phyloP scores from a whole-genome alignment of 1,140 invertebrate genomes.

The Bombus pyrosoma region DNA sequence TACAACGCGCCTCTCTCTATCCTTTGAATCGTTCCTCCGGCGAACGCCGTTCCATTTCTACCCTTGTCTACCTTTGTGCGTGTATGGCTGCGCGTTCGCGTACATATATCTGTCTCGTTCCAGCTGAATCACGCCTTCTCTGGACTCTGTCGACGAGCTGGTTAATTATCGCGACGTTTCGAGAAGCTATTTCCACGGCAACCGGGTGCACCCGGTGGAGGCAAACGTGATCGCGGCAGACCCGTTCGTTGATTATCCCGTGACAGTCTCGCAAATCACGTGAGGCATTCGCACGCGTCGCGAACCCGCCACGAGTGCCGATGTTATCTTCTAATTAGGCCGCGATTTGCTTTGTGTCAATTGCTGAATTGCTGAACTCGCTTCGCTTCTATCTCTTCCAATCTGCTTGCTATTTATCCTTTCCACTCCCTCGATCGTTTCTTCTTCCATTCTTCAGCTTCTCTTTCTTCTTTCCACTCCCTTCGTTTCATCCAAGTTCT shows the following conservation, averaged over 20 bases:
- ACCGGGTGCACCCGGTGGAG: constrained; percentile 31
- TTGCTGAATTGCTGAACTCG: not conserved
- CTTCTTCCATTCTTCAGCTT: not conserved
- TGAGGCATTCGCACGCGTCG: constrained; percentile 13
- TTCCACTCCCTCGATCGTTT: not conserved
- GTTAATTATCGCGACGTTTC: constrained; percentile 41
- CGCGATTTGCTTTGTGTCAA: constrained; percentile 19
- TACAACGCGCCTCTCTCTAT: constrained; percentile 8
- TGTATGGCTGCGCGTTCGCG: not conserved
- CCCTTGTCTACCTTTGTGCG: not conserved
- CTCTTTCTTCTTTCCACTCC: not conserved
- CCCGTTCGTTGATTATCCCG: constrained; percentile 15
- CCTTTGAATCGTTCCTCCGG: not conserved
- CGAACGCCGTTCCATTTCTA: not conserved
- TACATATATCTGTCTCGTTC: not conserved
- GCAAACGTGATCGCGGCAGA: not conserved
- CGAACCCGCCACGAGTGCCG: not conserved
- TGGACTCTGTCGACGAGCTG: constrained; percentile 32
- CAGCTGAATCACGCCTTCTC: constrained; percentile 7
- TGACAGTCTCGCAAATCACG: constrained; percentile 17
- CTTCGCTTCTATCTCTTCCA: not conserved
- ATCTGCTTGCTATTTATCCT: not conserved
- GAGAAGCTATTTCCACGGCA: constrained; percentile 42
- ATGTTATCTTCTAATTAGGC: constrained; percentile 40
- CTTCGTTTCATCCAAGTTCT: too few species aligned